Conservation (phyloP, 2,113 vertebrate genomes). For the Cephalophus harveyi region DNA sequence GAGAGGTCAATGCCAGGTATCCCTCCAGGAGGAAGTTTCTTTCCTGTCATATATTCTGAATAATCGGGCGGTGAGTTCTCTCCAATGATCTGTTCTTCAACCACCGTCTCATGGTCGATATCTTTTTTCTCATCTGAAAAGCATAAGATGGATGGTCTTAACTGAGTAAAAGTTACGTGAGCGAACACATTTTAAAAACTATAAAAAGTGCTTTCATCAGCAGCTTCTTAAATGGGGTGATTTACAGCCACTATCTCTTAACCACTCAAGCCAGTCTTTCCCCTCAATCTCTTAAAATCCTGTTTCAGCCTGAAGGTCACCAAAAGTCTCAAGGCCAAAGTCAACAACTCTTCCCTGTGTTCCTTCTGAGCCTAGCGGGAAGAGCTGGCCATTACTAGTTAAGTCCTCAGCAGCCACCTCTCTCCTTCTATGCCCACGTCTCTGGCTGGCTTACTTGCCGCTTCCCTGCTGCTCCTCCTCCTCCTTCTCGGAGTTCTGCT, state of each 20-base stretch:
- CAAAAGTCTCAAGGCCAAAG: not conserved
- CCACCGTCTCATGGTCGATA: slow-evolving; percentile 96
- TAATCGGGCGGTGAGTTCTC: slow-evolving; percentile 99
- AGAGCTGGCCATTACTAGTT: fast-evolving
- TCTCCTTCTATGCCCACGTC: not conserved
- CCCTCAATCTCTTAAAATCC: not conserved
- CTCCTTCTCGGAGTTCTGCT: not conserved
- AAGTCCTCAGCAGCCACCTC: fast-evolving
- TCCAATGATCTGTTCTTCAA: slow-evolving; percentile 95
- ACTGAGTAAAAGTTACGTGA: not conserved
- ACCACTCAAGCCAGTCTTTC: not conserved
- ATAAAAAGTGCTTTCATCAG: not conserved
- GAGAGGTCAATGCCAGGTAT: slow-evolving; percentile 98
- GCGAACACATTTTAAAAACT: not conserved
- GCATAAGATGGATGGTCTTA: slow-evolving; percentile 54
- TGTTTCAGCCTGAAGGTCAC: not conserved
- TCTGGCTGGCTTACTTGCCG: not conserved
- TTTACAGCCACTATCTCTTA: not conserved
- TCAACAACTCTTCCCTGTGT: fast-evolving
- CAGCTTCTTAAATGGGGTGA: not conserved
- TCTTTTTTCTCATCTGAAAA: slow-evolving; percentile 98
- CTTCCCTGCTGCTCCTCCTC: not conserved
- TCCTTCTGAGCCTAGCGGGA: too few relatives aligned
- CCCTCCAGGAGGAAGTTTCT: slow-evolving; percentile 97
- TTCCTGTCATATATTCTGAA: slow-evolving; percentile 99